Base-by-base conservation (phyloP, 37 sponge, comb jelly and placozoan species). In the Bolinopsis microptera region DNA sequence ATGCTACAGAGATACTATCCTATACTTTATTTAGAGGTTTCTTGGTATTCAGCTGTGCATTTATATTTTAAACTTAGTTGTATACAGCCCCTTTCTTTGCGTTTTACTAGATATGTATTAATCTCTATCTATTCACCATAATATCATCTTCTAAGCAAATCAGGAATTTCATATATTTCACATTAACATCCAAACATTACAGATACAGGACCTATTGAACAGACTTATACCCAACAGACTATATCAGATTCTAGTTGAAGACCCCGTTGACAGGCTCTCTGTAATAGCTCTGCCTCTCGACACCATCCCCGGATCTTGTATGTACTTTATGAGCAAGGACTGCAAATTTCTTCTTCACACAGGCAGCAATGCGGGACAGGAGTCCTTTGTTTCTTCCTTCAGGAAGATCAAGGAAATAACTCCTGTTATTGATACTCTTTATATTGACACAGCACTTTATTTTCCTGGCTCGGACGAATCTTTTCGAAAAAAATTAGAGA, bases 241-340 rank as follows among this genome's bases (percentile, higher is more conserved):
- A 0, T 86, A 86, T 38, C 90, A 86, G 61, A 41, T 86, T 28
- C 41, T 41, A 21, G 61, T 41, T 22, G 90, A 86, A 25, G 90
- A 86, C 1, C 3, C 25, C 0, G 61, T 13, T 0, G 40, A 86
- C 61, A 38, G 90, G 39, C 31, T 86, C 0, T 39, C 90, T 0
- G 90, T 86, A 22, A 86, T 86, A n/a, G 90, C 90, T 2, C 26
- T 86, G 27, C 90, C 90, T 40, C 90, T 86, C 0, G 90, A 86
- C 31, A 41, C 90, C 41, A 86, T 86, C 27, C 90, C 90, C 26
- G 90, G 90, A 3, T 86, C 90, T 28, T 86, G 90, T 48, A 86
- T 86, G 90, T 86, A 86, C 61, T 41, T 86, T 24, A 86, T 86
- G 61, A 9, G 38, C 26, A 39, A 27, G 30, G 48, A 86, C 3